Evolutionary conservation across 2,113 vertebrate genomes (phyloP).

Genomic region (Zosterops borbonicus): DNA sequence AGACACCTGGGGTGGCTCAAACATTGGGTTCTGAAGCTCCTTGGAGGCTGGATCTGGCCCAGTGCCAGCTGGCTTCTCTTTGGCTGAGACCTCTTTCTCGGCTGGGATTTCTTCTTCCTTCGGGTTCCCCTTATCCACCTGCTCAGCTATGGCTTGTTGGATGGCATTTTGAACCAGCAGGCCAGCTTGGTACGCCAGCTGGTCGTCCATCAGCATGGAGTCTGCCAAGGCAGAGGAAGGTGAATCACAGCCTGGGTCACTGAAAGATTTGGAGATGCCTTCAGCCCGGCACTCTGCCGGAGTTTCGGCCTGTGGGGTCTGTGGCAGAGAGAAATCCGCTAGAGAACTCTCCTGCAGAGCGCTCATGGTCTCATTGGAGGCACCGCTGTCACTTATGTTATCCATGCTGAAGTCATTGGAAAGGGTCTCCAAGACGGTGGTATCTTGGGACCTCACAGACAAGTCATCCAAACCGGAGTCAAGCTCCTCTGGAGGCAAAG

Average conservation of each 20-base stretch:
- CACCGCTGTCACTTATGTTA: constrained; percentile 91
- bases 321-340: constrained; percentile 81
- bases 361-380: constrained; percentile 85
- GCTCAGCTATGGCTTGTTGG: constrained; percentile 88
- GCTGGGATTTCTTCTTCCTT: not conserved
- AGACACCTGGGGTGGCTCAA: constrained; percentile 81
- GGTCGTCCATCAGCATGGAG: constrained; percentile 77
- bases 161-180: constrained; percentile 91
- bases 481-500: constrained; percentile 85
- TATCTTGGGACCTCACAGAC: constrained; percentile 93
- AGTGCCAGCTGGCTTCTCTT: constrained; percentile 5
- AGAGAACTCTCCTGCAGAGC: constrained; percentile 82
- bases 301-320: constrained; percentile 84
- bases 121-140: constrained; percentile 61
- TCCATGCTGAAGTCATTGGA: constrained; percentile 93
- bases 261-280: constrained; percentile 74
- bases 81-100: constrained; percentile 11
- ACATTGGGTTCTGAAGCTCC: constrained; percentile 56
- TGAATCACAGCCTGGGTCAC: constrained; percentile 71
- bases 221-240: constrained; percentile 64
- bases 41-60: not conserved
- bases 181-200: constrained; percentile 89
- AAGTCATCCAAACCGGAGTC: constrained; percentile 93
- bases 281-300: constrained; percentile 78
- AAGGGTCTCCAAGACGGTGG: constrained; percentile 84